Conservation (phyloP, 35 echinoderm and acorn worm genomes). For the Anneissia japonica region DNA sequence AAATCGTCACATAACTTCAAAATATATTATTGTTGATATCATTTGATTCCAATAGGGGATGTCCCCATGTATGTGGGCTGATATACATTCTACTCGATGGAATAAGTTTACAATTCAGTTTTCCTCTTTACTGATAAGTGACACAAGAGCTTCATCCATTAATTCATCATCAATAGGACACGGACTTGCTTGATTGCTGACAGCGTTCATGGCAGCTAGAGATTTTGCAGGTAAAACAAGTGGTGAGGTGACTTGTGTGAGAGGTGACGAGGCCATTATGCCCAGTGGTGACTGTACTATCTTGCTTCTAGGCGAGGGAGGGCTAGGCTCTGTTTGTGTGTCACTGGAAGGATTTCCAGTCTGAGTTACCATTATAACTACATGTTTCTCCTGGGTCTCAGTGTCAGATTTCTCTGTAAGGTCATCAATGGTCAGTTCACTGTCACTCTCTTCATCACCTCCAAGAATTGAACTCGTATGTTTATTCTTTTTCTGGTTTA, state of each 20-base stretch:
- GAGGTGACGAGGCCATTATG: slow-evolving; percentile 46
- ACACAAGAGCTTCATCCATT: slow-evolving; percentile 86
- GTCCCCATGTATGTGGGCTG: too few relatives aligned
- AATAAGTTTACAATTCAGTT: neutral
- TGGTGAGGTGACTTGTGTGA: neutral
- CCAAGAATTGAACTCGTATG: neutral
- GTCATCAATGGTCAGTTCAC: neutral
- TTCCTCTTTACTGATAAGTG: neutral
- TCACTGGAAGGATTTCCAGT: neutral
- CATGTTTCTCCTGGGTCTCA: neutral
- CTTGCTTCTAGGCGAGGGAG: neutral
- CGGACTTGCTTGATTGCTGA: slow-evolving; percentile 54
- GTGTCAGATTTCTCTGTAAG: neutral
- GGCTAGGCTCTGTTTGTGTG: neutral
- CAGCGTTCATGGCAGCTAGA: slow-evolving; percentile 30
- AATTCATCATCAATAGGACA: slow-evolving; percentile 92
- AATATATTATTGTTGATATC: too few relatives aligned
- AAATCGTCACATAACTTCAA: too few relatives aligned
- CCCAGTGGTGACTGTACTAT: slow-evolving; percentile 58
- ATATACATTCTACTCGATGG: too few relatives aligned
- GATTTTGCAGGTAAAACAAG: slow-evolving; percentile 6
- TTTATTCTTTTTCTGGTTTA: neutral
- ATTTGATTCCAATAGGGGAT: too few relatives aligned
- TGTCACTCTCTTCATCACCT: neutral
- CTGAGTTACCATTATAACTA: neutral